phyloP scores from a whole-genome alignment of 1,140 invertebrate genomes.

The Neuroterus valhalla region DNA sequence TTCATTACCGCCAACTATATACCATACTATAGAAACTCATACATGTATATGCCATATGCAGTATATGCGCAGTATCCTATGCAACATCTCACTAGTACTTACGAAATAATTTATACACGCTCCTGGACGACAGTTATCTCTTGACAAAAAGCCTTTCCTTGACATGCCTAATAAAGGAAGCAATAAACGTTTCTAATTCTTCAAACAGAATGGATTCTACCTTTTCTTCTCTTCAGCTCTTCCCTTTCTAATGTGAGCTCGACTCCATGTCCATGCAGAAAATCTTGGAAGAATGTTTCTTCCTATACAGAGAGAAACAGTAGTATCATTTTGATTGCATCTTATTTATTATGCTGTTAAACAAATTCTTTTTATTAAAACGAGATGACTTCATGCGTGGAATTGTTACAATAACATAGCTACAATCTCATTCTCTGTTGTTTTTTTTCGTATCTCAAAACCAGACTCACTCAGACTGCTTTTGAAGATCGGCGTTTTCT shows the following conservation, averaged over 20 bases:
- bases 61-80: not conserved
- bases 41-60: too few relatives aligned
- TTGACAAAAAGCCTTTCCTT: not conserved
- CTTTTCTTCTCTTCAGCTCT: not conserved
- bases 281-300: not conserved
- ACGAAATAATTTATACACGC: slow-evolving; percentile 18
- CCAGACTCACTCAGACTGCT: too few relatives aligned
- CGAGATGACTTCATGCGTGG: too few relatives aligned
- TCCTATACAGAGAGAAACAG: too few relatives aligned
- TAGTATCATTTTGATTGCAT: too few relatives aligned
- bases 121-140: not conserved
- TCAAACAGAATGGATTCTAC: not conserved
- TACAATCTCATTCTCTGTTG: too few relatives aligned
- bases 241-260: not conserved
- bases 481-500: too few relatives aligned
- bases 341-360: too few relatives aligned
- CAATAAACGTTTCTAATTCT: slow-evolving; percentile 18
- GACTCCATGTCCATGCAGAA: not conserved
- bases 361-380: too few relatives aligned
- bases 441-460: too few relatives aligned
- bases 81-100: slow-evolving; percentile 10
- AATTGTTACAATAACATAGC: too few relatives aligned
- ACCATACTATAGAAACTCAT: not conserved
- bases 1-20: not conserved
- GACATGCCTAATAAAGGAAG: not conserved